A percentile compares a stretch with the other conserved stretches of the same genome.
These are phyloP conservation scores for Pangasius macronema DNA, from an alignment of 2,797 vertebrate species.

Conservation along the genomic window DNA sequence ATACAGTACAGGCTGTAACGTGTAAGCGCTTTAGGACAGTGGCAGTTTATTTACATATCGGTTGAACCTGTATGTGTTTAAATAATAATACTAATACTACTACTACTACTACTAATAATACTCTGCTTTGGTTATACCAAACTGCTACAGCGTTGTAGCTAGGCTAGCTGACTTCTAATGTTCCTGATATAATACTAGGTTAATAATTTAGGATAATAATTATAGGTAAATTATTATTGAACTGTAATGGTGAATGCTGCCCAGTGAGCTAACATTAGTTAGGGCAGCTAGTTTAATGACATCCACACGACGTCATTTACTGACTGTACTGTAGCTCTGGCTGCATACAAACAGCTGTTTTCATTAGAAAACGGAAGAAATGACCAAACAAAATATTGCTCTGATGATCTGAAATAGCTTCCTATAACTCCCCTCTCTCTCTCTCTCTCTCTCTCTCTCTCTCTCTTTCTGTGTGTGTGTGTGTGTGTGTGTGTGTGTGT, in stretches of 20 bases:
- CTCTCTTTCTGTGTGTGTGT: too few relatives aligned
- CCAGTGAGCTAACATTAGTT: background rate
- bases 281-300: background rate
- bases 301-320: background rate
- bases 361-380: background rate
- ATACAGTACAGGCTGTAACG: too few relatives aligned
- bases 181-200: background rate
- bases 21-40: background rate
- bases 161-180: background rate
- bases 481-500: too few relatives aligned
- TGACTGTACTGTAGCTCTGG: background rate
- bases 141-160: background rate
- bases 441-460: too few relatives aligned
- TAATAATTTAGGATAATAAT: background rate
- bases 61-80: background rate
- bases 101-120: too few relatives aligned
- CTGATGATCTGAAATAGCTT: background rate
- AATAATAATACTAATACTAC: background rate
- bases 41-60: background rate
- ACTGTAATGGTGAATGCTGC: background rate
- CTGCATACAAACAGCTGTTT: too few relatives aligned
- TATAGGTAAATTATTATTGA: background rate
- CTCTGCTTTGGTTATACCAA: background rate
- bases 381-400: background rate
- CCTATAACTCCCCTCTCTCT: background rate